Conservation (phyloP, 2,797 vertebrate genomes). For the Buphagus erythrorhynchus region DNA sequence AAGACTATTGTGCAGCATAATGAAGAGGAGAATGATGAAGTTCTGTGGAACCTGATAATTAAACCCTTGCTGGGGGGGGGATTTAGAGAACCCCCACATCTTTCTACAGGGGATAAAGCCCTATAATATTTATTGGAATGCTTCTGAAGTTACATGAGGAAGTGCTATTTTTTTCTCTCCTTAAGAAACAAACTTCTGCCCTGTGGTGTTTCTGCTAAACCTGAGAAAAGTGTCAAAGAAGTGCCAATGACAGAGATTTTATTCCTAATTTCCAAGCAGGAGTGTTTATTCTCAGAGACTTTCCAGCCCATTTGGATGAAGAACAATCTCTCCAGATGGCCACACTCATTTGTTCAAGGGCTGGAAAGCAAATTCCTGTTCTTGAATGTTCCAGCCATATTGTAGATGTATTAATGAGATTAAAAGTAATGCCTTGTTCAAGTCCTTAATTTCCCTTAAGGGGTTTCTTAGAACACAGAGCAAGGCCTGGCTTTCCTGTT, state of each 20-base stretch:
- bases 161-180: not conserved
- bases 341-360: not conserved
- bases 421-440: not conserved
- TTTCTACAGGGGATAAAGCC: not conserved
- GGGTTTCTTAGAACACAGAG: not conserved
- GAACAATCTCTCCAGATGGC: not conserved
- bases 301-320: not conserved
- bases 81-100: not conserved
- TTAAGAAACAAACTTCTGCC: not conserved
- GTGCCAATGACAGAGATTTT: not conserved
- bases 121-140: not conserved
- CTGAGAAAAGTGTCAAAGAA: not conserved
- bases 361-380: not conserved
- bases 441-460: not conserved
- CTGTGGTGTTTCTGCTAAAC: not conserved
- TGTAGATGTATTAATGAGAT: not conserved
- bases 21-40: not conserved
- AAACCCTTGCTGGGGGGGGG: not conserved
- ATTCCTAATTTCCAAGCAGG: not conserved
- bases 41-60: not conserved
- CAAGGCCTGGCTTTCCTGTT: not conserved
- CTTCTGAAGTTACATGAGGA: not conserved
- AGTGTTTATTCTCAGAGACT: not conserved
- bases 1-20: not conserved
- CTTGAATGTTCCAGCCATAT: not conserved